A percentile compares a stretch with the other conserved stretches of the same genome.
Conservation (phyloP, 2,113 vertebrate genomes). For the Alectura lathami region DNA sequence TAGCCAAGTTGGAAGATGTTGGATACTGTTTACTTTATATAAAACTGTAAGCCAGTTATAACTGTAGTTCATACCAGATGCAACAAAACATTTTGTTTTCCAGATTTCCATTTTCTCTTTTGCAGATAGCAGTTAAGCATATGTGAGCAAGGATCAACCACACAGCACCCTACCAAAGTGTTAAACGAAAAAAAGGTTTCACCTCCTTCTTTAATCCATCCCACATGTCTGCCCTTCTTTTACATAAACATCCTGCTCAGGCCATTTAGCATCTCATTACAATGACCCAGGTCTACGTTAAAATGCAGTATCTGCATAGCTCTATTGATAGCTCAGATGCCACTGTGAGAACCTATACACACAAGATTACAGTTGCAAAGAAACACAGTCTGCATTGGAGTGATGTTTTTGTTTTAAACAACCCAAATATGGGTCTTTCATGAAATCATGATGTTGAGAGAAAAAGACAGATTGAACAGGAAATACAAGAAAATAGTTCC, state of each 20-base stretch:
- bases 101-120: not conserved
- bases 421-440: not conserved
- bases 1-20: not conserved
- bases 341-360: not conserved
- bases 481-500: accelerated
- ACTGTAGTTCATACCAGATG: not conserved
- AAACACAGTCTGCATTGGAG: not conserved
- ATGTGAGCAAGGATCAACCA: not conserved
- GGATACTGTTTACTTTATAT: not conserved
- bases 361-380: not conserved
- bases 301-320: not conserved
- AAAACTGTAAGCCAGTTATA: not conserved
- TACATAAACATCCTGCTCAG: not conserved
- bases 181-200: not conserved
- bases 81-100: not conserved
- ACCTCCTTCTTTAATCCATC: not conserved
- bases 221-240: not conserved
- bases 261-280: not conserved
- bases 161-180: not conserved
- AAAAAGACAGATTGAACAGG: not conserved
- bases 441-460: not conserved
- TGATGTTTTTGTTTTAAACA: not conserved
- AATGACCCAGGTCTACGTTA: not conserved
- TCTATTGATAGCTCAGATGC: not conserved
- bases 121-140: not conserved